These are phyloP conservation scores for Polyodon spathula DNA, from an alignment of 2,113 vertebrate species.

Conservation along the genomic window DNA sequence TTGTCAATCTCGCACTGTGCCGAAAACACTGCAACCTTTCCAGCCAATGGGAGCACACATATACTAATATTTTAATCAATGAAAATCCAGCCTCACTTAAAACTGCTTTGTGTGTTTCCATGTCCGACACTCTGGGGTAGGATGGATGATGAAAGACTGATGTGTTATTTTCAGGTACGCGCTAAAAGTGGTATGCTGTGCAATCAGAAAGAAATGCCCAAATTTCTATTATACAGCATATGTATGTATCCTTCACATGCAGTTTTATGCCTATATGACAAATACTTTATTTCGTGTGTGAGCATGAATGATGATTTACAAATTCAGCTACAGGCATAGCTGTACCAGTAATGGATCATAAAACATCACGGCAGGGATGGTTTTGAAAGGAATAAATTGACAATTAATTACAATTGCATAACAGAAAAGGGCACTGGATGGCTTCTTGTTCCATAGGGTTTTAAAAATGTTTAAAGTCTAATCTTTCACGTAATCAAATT, in stretches of 20 bases:
- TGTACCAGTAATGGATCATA: neutral
- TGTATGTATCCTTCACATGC: neutral
- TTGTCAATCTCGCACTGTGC: too few species aligned
- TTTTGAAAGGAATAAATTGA: neutral
- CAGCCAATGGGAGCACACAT: too few species aligned
- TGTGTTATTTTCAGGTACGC: neutral
- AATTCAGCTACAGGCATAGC: neutral
- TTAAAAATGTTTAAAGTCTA: too few species aligned
- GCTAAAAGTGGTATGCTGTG: neutral
- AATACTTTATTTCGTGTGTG: neutral
- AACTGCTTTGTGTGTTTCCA: too few species aligned
- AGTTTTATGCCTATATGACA: neutral
- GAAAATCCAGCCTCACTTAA: too few species aligned
- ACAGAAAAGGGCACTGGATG: slow-evolving; percentile 19
- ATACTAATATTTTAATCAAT: too few species aligned
- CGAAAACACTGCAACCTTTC: too few species aligned
- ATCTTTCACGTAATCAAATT: neutral
- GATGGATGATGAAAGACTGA: too few species aligned
- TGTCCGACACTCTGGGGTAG: too few species aligned
- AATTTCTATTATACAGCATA: neutral
- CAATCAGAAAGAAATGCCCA: neutral
- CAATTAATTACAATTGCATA: slow-evolving; percentile 11
- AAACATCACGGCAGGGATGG: slow-evolving; percentile 3
- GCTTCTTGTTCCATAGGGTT: too few species aligned
- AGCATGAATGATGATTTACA: slow-evolving; percentile 4